Evolutionary conservation across 2,888 invertebrate genomes (phyloP).

Genomic region (Alviniconcha strummeri): DNA sequence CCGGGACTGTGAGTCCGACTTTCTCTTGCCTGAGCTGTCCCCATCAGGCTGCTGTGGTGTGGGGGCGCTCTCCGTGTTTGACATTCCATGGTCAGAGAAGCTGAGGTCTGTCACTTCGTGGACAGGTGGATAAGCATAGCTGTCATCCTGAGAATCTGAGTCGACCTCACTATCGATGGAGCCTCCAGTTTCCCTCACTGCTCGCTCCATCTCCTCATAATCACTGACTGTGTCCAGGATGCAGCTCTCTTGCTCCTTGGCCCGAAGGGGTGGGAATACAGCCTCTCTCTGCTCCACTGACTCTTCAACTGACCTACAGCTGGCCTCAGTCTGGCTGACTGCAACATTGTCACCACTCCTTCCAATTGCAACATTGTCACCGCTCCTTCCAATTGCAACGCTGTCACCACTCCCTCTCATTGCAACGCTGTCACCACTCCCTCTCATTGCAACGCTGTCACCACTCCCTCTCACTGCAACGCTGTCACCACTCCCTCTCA

Average conservation of each 20-base stretch:
- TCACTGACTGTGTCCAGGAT: neutral
- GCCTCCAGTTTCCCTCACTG: neutral
- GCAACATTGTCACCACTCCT: neutral
- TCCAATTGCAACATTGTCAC: neutral
- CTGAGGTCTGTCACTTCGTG: slow-evolving; percentile 20
- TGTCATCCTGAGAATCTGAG: neutral
- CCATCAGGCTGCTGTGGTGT: no score
- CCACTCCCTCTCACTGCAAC: neutral
- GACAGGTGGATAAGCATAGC: slow-evolving; percentile 17
- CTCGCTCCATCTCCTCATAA: neutral
- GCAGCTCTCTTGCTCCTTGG: no score
- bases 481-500: neutral
- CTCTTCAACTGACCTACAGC: neutral
- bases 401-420: neutral
- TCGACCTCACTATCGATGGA: neutral
- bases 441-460: neutral
- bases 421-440: neutral
- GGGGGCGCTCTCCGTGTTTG: neutral
- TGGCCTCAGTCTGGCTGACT: neutral
- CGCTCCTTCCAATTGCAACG: neutral
- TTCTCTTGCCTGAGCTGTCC: no score
- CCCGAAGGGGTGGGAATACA: no score
- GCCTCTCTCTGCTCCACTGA: neutral
- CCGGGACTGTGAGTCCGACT: no score
- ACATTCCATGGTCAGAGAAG: neutral